Base-by-base conservation (phyloP, 2,113 vertebrate genomes). In the Chloroceryle aenea region DNA sequence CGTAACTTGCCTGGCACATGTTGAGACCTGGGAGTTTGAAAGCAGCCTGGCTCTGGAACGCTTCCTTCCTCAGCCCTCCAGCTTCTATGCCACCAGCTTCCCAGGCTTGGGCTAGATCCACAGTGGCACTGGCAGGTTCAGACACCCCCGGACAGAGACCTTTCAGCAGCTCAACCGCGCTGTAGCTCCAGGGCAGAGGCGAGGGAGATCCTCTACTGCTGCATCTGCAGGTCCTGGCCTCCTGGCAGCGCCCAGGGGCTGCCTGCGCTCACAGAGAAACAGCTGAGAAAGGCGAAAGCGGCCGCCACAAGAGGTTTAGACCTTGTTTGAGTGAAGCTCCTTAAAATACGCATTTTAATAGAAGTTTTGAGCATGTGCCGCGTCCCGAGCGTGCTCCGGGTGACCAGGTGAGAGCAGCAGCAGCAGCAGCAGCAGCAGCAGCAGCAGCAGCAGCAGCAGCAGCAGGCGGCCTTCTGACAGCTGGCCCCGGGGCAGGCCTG, bases 361-460 rank as follows among this genome's bases (percentile, higher is more conserved):
- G 16, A 23, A 52, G 45, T 0, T 22, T 12, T 25, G 40, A 45
- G 48, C 0, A 0, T 1, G 20, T 0, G 38, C 4, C 47, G 21
- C 22, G 5, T 48, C 12, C 14, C 12, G 21, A 52, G 30, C 0
- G 3, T 3, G 8, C 56, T 82, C 10, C 1, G 10, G 29, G 6
- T 3, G 75, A 18, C 8, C 30, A 14, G 47, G 17, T 0, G 22
- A 68, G n/a, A n/a, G n/a, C n/a, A n/a, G n/a, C n/a, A n/a, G n/a
- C n/a, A n/a, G n/a, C n/a, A n/a, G n/a, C n/a, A n/a, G n/a, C n/a
- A n/a, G n/a, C n/a, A n/a, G n/a, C n/a, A n/a, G n/a, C n/a, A n/a
- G n/a, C n/a, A n/a, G n/a, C n/a, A n/a, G n/a, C n/a, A n/a, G n/a
- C n/a, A n/a, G n/a, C n/a, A n/a, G 36, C 52, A 4, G 38, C 53